These are phyloP conservation scores for Bembecia ichneumoniformis DNA, from an alignment of 2,888 invertebrate species.

Conservation along the genomic window DNA sequence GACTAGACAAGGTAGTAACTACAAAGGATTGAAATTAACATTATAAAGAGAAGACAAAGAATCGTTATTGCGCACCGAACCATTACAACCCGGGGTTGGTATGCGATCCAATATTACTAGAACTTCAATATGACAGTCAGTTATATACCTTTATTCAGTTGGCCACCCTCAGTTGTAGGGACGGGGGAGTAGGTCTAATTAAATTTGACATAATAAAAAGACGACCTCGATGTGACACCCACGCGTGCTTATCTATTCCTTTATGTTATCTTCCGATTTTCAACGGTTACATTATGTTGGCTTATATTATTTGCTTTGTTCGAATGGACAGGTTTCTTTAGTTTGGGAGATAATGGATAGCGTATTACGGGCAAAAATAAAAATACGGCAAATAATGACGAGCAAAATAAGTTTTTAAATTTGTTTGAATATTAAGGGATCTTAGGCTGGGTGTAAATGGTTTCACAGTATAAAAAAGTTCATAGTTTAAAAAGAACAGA, in stretches of 20 bases:
- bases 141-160: conserved; percentile 6
- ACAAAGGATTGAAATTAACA: conserved; percentile 13
- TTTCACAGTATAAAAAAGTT: too few relatives aligned
- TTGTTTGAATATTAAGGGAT: too few relatives aligned
- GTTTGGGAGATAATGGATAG: background rate
- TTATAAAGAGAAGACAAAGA: conserved; percentile 30
- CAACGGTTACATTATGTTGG: background rate
- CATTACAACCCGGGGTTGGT: conserved; percentile 18
- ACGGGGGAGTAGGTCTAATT: conserved; percentile 10
- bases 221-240: conserved; percentile 6
- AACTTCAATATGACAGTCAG: conserved; percentile 11
- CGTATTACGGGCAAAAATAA: background rate
- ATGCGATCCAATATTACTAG: conserved; percentile 17
- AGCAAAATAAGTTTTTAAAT: background rate
- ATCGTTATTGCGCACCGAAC: conserved; percentile 27
- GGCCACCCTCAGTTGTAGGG: conserved; percentile 3
- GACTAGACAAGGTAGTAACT: conserved; percentile 1
- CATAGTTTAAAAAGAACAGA: too few relatives aligned
- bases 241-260: conserved; percentile 6
- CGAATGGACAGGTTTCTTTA: background rate
- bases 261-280: conserved; percentile 3
- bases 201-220: conserved; percentile 8
- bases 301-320: background rate
- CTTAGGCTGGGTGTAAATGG: too few relatives aligned
- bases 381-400: background rate